phyloP scores from a whole-genome alignment of 2,113 vertebrate species.

The Brachyhypopomus occidentalis region DNA sequence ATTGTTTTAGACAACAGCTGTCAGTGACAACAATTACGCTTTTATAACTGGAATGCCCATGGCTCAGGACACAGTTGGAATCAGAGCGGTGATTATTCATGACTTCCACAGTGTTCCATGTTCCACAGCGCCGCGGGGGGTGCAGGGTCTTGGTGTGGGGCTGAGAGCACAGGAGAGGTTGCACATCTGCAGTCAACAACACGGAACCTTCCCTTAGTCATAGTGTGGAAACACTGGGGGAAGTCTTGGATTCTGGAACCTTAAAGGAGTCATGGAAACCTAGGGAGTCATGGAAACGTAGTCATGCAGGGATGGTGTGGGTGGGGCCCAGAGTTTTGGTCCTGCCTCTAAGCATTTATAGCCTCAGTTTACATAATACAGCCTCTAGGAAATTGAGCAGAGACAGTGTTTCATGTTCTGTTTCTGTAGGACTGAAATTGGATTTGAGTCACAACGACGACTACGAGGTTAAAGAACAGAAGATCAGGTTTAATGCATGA shows the following conservation, averaged over 20 bases:
- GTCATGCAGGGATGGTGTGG: not conserved
- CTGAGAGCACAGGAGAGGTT: not conserved
- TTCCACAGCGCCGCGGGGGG: not conserved
- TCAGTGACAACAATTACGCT: not conserved
- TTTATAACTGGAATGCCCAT: slow-evolving; percentile 27
- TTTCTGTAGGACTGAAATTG: not conserved
- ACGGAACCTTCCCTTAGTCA: slow-evolving; percentile 34
- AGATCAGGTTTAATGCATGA: not conserved
- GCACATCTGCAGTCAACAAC: slow-evolving; percentile 18
- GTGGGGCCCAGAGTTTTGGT: not conserved
- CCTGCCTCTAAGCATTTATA: not conserved
- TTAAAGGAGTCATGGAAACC: too few species aligned
- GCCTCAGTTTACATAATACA: too few species aligned
- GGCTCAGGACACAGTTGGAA: not conserved
- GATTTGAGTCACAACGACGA: not conserved
- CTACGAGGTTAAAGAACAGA: not conserved
- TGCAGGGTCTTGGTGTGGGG: not conserved
- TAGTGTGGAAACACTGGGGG: slow-evolving; percentile 20
- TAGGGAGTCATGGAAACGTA: not conserved
- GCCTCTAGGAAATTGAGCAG: not conserved
- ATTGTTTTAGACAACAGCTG: not conserved
- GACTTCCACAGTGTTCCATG: not conserved
- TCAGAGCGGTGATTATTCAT: not conserved
- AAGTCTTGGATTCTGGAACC: not conserved
- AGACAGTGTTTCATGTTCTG: not conserved